These are phyloP conservation scores for Pachypeltis micranthus DNA, from an alignment of 1,140 invertebrate genomes.

Conservation along the genomic window DNA sequence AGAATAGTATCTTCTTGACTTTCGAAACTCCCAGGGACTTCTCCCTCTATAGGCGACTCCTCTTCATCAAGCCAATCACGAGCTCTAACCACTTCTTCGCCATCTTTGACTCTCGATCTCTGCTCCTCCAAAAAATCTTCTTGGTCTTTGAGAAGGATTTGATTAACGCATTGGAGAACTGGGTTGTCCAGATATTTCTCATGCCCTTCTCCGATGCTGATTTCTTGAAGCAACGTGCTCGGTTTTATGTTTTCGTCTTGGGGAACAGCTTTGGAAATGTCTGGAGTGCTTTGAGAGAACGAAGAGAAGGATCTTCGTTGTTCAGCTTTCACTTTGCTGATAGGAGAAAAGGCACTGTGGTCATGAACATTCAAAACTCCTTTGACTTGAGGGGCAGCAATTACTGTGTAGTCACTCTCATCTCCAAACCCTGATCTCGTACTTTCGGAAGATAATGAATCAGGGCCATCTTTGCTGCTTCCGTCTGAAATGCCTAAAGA, in stretches of 20 bases:
- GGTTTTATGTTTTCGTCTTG: slow-evolving; percentile 13
- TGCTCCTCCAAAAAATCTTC: slow-evolving; percentile 33
- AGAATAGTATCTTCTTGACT: not conserved
- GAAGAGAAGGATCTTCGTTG: not conserved
- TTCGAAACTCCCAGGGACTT: not conserved
- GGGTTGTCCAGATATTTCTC: slow-evolving; percentile 47
- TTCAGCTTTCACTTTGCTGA: not conserved
- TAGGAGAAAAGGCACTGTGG: slow-evolving; percentile 20
- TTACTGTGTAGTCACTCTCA: slow-evolving; percentile 4
- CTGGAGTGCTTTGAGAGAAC: slow-evolving; percentile 1
- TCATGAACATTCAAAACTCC: slow-evolving; percentile 19
- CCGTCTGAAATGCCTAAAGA: slow-evolving; percentile 23
- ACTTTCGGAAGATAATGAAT: slow-evolving; percentile 21
- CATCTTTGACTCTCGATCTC: not conserved
- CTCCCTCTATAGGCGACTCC: slow-evolving; percentile 11
- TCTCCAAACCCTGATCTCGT: slow-evolving; percentile 19
- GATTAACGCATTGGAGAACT: slow-evolving; percentile 62
- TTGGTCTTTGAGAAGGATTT: slow-evolving; percentile 50
- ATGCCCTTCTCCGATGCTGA: slow-evolving; percentile 11
- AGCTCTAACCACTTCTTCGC: not conserved
- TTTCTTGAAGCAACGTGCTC: slow-evolving; percentile 19
- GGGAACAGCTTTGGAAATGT: slow-evolving; percentile 8
- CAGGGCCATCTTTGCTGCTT: slow-evolving; percentile 2
- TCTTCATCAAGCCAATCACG: slow-evolving; percentile 12
- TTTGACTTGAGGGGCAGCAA: slow-evolving; percentile 11